Evolutionary conservation across 2,888 invertebrate genomes (phyloP), one percentile per base, ranked within the genome.

Genomic region (Drosophila nigricruria): DNA sequence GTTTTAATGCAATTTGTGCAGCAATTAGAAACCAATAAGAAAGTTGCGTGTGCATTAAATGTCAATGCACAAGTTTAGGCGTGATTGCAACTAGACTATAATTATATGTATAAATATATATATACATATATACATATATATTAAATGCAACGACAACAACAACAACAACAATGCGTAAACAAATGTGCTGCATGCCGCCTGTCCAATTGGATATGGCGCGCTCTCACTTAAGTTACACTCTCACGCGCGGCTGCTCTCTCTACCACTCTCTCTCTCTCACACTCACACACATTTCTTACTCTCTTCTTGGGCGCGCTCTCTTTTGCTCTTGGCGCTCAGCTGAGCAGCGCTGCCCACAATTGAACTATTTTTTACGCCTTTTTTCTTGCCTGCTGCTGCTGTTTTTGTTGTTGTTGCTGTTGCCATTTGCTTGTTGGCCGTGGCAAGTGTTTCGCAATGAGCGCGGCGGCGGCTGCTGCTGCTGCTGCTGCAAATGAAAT

Each of bases 371-470:
- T 76, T 78, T 82, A 75, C 72, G 81, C 86, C 69, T 85, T 67
- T 76, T 75, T 64, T 69, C 73, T 86, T 77, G 87, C 77, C 81
- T 83, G 87, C 68, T 50, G 30, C 38, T n/a, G n/a, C 23, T 58
- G 63, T 58, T 42, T 70, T 61, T 70, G 71, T 47, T 70, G 72
- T 53, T 77, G 72, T 50, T 69, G 72, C 50, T 77, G 58, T 77
- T 83, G 79, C 62, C 68, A 78, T 79, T 85, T 80, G 77, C 72
- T 82, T 81, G 86, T 80, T 83, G 79, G 78, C 90, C 81, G 88
- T 89, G 84, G 90, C 91, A 91, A 91, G 91, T 90, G 91, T 91
- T 90, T 91, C 89, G 91, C 91, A 91, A 91, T 90, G 83, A 78
- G 81, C 83, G 81, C 81, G 78, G 64, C 76, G 69, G 76, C 71